Conservation (phyloP, 1,140 invertebrate species). For the Stegodyphus dumicola region DNA sequence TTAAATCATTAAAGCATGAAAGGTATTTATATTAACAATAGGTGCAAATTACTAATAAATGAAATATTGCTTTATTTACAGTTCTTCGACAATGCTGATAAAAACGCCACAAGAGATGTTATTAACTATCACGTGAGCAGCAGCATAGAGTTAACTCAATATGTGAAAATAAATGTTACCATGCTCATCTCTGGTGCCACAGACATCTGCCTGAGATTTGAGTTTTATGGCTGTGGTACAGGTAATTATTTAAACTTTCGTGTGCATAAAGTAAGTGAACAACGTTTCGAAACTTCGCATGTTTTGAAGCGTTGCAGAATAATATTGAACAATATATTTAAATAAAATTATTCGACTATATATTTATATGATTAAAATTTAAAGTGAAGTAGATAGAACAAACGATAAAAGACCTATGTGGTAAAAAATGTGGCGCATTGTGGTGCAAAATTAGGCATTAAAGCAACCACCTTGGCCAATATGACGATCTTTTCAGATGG, state of each 20-base stretch:
- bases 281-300: neutral
- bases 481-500: too few species aligned
- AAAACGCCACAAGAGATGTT: conserved; percentile 9
- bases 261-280: too few species aligned
- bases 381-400: too few species aligned
- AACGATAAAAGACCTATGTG: too few species aligned
- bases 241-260: conserved; percentile 1
- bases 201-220: conserved; percentile 28
- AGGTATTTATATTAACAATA: too few species aligned
- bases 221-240: conserved; percentile 40
- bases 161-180: conserved; percentile 42
- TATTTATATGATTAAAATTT: too few species aligned
- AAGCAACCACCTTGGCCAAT: too few species aligned
- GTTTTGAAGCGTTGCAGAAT: neutral
- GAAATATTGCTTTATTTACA: neutral
- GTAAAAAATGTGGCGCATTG: too few species aligned
- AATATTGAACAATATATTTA: too few species aligned
- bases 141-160: conserved; percentile 19
- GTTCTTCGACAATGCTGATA: conserved; percentile 33
- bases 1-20: too few species aligned
- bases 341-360: too few species aligned
- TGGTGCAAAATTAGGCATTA: too few species aligned
- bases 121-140: conserved; percentile 20
- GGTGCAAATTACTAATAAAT: neutral
- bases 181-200: neutral